These are phyloP conservation scores for Chrysolina oricalcia DNA, from an alignment of 2,888 invertebrate species.

Conservation along the genomic window DNA sequence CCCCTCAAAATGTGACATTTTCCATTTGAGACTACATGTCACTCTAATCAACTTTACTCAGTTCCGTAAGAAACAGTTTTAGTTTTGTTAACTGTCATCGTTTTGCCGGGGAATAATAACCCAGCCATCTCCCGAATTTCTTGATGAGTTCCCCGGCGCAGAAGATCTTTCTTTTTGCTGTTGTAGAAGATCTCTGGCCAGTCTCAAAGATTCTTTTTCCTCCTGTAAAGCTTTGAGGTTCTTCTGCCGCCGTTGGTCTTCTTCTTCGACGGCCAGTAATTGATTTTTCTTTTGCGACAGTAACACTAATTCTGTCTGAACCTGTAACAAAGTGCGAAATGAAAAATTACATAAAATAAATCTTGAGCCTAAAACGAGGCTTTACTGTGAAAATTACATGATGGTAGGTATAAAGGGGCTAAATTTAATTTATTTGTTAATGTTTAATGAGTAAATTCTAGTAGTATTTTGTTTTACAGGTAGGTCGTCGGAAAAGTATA, in stretches of 20 bases:
- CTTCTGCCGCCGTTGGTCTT: slow-evolving; percentile 66
- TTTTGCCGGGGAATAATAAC: slow-evolving; percentile 63
- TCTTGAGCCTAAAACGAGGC: too few relatives aligned
- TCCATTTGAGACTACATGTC: not conserved
- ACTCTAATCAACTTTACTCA: slow-evolving; percentile 9
- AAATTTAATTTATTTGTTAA: too few relatives aligned
- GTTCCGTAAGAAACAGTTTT: not conserved
- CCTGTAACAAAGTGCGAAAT: slow-evolving; percentile 70
- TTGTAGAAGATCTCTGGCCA: slow-evolving; percentile 79
- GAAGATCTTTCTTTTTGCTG: slow-evolving; percentile 75
- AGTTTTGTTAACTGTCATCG: slow-evolving; percentile 36
- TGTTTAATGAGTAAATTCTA: too few relatives aligned
- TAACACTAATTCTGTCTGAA: slow-evolving; percentile 88
- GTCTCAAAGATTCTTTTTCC: slow-evolving; percentile 77
- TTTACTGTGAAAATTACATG: too few relatives aligned
- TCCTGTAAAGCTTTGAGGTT: slow-evolving; percentile 69
- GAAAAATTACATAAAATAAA: too few relatives aligned
- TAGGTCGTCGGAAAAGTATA: too few relatives aligned
- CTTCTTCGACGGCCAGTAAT: slow-evolving; percentile 79
- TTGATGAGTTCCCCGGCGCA: slow-evolving; percentile 47
- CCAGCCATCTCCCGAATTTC: slow-evolving; percentile 61
- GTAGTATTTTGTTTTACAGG: too few relatives aligned
- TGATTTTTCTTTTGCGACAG: slow-evolving; percentile 86
- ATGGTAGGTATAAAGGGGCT: too few relatives aligned
- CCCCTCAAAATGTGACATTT: not conserved